Evolutionary conservation across 1,140 invertebrate species (phyloP).

Genomic region (Caenorhabditis remanei): DNA sequence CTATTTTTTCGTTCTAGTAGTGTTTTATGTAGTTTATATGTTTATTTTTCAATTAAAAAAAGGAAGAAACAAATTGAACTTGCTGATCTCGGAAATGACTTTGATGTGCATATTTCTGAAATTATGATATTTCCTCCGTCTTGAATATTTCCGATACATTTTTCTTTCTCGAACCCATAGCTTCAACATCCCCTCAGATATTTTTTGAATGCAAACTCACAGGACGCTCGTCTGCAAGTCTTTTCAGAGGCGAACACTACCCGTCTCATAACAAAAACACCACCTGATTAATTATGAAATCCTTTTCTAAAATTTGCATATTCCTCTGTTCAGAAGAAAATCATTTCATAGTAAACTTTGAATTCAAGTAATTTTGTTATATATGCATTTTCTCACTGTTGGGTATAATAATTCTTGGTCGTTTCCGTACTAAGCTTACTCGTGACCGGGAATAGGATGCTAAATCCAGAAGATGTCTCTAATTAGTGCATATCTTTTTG

Average conservation of each 20-base stretch:
- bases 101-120: background rate
- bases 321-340: background rate
- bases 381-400: background rate
- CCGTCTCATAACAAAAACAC: background rate
- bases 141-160: background rate
- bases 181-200: background rate
- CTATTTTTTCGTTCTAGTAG: background rate
- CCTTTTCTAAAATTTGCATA: background rate
- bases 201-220: background rate
- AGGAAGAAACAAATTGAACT: too few relatives aligned
- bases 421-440: background rate
- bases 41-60: background rate
- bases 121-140: background rate
- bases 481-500: conserved; percentile 32
- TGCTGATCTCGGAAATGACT: background rate
- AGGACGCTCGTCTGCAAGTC: background rate
- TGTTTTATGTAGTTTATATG: background rate
- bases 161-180: background rate
- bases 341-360: too few relatives aligned
- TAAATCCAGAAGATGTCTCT: background rate
- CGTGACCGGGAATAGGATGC: background rate
- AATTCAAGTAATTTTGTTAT: background rate
- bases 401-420: conserved; percentile 29
- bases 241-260: background rate
- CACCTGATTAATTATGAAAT: background rate